phyloP scores from a whole-genome alignment of 1,140 invertebrate genomes.

The Vollenhovia emeryi region DNA sequence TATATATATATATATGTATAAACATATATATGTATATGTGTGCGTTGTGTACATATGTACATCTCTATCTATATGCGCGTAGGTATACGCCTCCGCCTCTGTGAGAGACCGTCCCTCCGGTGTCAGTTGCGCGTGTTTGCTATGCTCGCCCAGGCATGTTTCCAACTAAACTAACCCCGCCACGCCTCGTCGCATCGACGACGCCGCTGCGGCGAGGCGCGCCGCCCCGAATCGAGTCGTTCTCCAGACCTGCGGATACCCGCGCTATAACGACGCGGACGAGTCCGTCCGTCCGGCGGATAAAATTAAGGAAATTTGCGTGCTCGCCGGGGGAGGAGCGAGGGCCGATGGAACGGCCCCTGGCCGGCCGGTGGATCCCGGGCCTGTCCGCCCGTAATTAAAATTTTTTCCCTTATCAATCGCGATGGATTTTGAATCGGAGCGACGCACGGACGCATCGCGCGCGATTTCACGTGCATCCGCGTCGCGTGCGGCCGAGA shows the following conservation, averaged over 20 bases:
- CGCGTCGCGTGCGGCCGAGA: not conserved
- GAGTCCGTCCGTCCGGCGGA: not conserved
- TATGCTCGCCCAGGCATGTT: conserved; percentile 82
- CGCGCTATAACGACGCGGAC: conserved; percentile 37
- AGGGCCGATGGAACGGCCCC: no score
- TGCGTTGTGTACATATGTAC: conserved; percentile 38
- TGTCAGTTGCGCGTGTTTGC: conserved; percentile 84
- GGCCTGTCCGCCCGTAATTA: no score
- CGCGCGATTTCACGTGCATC: not conserved
- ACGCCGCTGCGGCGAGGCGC: conserved; percentile 75
- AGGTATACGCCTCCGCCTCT: conserved; percentile 75
- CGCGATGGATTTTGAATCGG: not conserved
- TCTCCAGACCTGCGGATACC: conserved; percentile 59
- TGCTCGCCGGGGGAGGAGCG: no score
- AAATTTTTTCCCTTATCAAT: no score
- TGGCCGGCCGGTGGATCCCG: no score
- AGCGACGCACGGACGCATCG: not conserved
- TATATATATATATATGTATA: not conserved
- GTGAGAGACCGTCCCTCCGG: conserved; percentile 77
- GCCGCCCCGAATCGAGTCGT: conserved; percentile 69
- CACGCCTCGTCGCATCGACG: conserved; percentile 80
- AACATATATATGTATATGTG: conserved; percentile 23
- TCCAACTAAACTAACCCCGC: conserved; percentile 83
- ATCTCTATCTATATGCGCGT: conserved; percentile 67
- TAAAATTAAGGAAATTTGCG: conserved; percentile 27